Conservation (phyloP, 2,888 invertebrate species). For the Cacoxenus indagator region DNA sequence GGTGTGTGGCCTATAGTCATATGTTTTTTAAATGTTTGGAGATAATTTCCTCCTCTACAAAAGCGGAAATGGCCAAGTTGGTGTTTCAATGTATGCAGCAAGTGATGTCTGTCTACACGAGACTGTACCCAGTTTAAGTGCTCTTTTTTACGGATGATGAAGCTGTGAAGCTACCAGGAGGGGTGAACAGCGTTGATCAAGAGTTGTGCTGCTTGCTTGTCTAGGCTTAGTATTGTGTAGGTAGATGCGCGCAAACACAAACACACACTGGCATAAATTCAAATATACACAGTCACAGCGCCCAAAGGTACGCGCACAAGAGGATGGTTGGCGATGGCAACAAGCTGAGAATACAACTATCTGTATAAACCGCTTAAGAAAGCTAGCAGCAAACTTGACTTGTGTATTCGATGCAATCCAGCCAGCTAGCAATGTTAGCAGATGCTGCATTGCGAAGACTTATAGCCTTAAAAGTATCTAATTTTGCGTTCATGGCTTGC, state of each 20-base stretch:
- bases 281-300: neutral
- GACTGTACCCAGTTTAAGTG: neutral
- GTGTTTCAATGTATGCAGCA: too few species aligned
- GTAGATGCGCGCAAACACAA: conserved; percentile 2
- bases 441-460: conserved; percentile 2
- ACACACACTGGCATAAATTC: neutral
- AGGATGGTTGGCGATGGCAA: neutral
- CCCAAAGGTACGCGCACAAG: neutral
- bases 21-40: neutral
- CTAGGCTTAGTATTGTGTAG: neutral
- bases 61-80: neutral
- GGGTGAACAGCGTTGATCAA: conserved; percentile 16
- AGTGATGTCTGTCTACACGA: too few species aligned
- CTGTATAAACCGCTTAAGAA: neutral
- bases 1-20: neutral
- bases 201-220: neutral
- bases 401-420: neutral
- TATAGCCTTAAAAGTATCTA: conserved; percentile 7
- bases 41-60: neutral
- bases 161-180: too few species aligned
- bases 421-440: neutral
- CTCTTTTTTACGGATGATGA: neutral
- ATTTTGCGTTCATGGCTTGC: neutral
- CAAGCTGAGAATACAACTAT: neutral
- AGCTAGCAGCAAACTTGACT: neutral